Evolutionary conservation across 2,888 invertebrate species (phyloP).

Genomic region (Taphrorychus bicolor): DNA sequence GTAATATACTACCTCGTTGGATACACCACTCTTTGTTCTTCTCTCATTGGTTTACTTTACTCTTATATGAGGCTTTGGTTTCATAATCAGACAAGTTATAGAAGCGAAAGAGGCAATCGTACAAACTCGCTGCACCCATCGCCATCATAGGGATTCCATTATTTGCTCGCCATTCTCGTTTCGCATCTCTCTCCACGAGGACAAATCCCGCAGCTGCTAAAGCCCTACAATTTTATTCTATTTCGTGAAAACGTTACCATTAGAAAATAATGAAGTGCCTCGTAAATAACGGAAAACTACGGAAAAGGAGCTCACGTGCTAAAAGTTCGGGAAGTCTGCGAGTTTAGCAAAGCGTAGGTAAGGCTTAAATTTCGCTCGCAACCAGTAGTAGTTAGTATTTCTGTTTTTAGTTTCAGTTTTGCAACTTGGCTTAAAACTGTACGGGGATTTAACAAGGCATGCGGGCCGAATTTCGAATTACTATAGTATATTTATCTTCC

Average conservation of each 20-base stretch:
- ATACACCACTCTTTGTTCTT: no score
- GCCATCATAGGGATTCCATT: no score
- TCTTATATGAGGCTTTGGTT: no score
- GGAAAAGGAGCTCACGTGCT: conserved; percentile 50
- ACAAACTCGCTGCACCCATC: no score
- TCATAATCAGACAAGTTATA: no score
- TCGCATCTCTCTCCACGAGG: not conserved
- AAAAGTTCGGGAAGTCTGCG: conserved; percentile 47
- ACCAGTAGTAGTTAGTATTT: conserved; percentile 4
- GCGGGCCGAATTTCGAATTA: no score
- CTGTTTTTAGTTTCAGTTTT: conserved; percentile 2
- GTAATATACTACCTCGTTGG: no score
- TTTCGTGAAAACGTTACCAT: conserved; percentile 43
- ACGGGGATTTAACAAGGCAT: not conserved
- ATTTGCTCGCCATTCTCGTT: not conserved
- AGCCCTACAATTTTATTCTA: conserved; percentile 24
- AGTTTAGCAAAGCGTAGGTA: conserved; percentile 43
- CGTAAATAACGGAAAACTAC: conserved; percentile 51
- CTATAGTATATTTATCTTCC: no score
- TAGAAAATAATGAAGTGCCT: conserved; percentile 48
- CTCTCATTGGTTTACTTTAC: no score
- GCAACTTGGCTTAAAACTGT: not conserved
- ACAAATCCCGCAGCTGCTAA: not conserved
- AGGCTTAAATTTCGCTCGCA: not conserved
- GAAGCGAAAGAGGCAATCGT: no score